phyloP scores from a whole-genome alignment of 2,797 vertebrate species.

The Gastrophryne carolinensis region DNA sequence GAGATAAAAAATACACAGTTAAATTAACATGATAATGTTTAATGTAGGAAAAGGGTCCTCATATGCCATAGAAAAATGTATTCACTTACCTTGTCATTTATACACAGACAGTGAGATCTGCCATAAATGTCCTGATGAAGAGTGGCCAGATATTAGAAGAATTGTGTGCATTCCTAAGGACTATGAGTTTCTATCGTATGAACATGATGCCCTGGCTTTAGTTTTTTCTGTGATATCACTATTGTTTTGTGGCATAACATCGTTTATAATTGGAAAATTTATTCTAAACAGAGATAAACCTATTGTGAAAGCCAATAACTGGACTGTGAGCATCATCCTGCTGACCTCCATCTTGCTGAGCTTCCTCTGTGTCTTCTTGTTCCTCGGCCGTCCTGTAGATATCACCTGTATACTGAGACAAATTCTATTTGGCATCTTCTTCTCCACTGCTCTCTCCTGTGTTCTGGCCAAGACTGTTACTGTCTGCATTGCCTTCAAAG shows the following conservation, averaged over 20 bases:
- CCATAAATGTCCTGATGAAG: not conserved
- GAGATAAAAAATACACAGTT: no score
- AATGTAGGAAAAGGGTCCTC: no score
- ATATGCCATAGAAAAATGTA: no score
- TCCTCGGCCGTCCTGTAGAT: not conserved
- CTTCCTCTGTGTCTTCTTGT: not conserved
- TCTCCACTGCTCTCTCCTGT: not conserved
- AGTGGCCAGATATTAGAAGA: conserved; percentile 20
- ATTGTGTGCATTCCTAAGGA: not conserved
- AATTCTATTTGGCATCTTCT: not conserved
- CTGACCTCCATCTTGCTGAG: conserved; percentile 1
- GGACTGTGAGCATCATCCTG: not conserved
- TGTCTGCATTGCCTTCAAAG: conserved; percentile 11
- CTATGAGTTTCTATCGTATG: conserved; percentile 7
- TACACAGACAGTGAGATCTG: conserved; percentile 25
- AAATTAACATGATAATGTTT: no score
- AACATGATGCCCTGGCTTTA: not conserved
- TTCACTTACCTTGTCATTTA: no score
- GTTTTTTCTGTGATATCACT: not conserved
- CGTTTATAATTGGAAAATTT: not conserved
- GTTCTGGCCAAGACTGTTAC: conserved; percentile 4
- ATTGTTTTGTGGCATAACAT: not conserved
- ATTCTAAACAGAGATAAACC: not conserved
- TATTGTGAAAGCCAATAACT: conserved; percentile 25
- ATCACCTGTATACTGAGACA: not conserved